phyloP scores from a whole-genome alignment of 2,888 invertebrate species.

The Myopa tessellatipennis region DNA sequence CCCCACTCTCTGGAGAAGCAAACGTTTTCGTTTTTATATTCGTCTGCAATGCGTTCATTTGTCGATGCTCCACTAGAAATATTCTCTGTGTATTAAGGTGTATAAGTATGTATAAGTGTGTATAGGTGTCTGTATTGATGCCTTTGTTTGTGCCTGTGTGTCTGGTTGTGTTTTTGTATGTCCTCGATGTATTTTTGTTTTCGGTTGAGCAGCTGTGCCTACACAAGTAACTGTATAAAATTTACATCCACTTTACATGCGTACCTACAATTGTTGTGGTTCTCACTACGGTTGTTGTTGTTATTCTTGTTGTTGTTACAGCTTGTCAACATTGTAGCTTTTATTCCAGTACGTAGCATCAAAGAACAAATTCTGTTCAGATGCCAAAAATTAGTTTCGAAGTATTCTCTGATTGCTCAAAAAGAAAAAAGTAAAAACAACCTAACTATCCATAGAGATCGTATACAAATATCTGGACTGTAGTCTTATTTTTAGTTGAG shows the following conservation, averaged over 20 bases:
- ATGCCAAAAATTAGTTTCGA: too few relatives aligned
- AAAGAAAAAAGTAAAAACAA: too few relatives aligned
- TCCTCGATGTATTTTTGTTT: background rate
- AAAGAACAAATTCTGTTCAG: too few relatives aligned
- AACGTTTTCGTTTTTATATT: slow-evolving; percentile 2
- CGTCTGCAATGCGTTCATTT: background rate
- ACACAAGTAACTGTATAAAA: background rate
- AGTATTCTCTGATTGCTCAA: too few relatives aligned
- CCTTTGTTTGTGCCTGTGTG: background rate
- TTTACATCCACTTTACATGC: too few relatives aligned
- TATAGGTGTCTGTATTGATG: background rate
- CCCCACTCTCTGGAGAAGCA: background rate
- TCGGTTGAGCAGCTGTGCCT: background rate
- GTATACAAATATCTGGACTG: too few relatives aligned
- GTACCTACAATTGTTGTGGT: too few relatives aligned
- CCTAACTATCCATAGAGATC: too few relatives aligned
- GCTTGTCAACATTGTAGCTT: background rate
- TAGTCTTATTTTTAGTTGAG: too few relatives aligned
- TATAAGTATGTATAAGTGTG: background rate
- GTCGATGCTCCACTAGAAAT: too few relatives aligned
- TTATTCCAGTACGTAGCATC: too few relatives aligned
- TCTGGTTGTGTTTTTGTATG: background rate
- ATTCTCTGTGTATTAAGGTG: too few relatives aligned
- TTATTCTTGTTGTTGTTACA: background rate
- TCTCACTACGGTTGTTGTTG: background rate